These are phyloP conservation scores for Coptotermes formosanus DNA, from an alignment of 1,140 invertebrate genomes.

Conservation along the genomic window DNA sequence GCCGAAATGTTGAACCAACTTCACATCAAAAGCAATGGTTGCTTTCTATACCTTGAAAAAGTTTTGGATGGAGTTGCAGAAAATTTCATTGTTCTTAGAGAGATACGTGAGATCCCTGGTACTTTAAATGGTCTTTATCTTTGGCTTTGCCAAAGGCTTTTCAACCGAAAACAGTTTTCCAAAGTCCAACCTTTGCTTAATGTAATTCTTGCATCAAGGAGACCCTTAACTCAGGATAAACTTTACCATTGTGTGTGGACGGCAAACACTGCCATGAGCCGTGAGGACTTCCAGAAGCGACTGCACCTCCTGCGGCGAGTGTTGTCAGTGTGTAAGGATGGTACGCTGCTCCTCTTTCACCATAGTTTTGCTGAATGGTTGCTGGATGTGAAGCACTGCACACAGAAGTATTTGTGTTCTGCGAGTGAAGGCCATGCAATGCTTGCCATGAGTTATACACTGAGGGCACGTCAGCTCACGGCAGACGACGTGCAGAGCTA, in stretches of 20 bases:
- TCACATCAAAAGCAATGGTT: constrained; percentile 95
- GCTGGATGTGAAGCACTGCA: constrained; percentile 94
- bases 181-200: constrained; percentile 85
- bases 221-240: constrained; percentile 77
- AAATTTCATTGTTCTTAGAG: constrained; percentile 85
- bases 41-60: constrained; percentile 90
- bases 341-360: constrained; percentile 77
- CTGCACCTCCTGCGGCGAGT: constrained; percentile 76
- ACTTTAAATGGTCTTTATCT: constrained; percentile 93
- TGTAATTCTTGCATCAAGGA: constrained; percentile 81
- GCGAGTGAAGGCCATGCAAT: constrained; percentile 85
- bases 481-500: constrained; percentile 56
- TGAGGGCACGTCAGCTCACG: constrained; percentile 55
- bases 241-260: constrained; percentile 80
- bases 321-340: constrained; percentile 59
- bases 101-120: constrained; percentile 86
- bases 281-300: constrained; percentile 82
- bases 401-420: constrained; percentile 88
- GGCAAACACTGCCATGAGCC: constrained; percentile 70
- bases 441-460: constrained; percentile 80
- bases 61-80: constrained; percentile 88
- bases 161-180: constrained; percentile 83
- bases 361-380: constrained; percentile 94
- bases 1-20: constrained; percentile 94
- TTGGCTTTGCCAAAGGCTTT: constrained; percentile 90